Evolutionary conservation across 1,140 invertebrate genomes (phyloP).

Genomic region (Temnothorax longispinosus): DNA sequence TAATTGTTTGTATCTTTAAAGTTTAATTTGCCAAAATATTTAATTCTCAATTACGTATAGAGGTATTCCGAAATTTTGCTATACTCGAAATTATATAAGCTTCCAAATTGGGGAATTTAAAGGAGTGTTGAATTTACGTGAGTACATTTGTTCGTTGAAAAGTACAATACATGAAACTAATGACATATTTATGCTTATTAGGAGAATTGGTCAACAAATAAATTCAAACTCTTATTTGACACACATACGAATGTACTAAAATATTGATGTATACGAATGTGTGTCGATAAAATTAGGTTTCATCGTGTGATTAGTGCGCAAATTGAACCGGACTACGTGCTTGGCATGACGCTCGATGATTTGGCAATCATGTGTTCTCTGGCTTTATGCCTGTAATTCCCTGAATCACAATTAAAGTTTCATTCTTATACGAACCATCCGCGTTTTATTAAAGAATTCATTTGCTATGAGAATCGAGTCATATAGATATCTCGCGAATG

Average conservation of each 20-base stretch:
- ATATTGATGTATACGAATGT: background rate
- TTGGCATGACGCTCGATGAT: background rate
- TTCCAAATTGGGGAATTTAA: no score
- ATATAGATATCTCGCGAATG: background rate
- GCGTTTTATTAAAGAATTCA: background rate
- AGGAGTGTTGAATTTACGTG: background rate
- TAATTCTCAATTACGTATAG: background rate
- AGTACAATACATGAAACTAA: background rate
- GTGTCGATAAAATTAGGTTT: conserved; percentile 5
- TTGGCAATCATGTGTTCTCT: conserved; percentile 20
- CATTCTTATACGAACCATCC: background rate
- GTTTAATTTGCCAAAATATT: conserved; percentile 1
- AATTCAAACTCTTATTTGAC: background rate
- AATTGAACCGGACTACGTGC: conserved; percentile 24
- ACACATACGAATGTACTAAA: background rate
- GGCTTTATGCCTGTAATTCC: conserved; percentile 13
- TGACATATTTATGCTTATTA: background rate
- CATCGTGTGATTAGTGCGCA: conserved; percentile 3
- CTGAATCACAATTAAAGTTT: conserved; percentile 31
- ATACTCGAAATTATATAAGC: no score
- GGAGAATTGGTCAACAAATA: background rate
- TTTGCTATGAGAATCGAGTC: background rate
- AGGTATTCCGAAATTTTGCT: background rate
- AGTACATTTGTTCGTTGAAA: no score
- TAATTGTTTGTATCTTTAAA: background rate